These are phyloP conservation scores for Labeo catla DNA, from an alignment of 2,113 vertebrate species.

Conservation along the genomic window DNA sequence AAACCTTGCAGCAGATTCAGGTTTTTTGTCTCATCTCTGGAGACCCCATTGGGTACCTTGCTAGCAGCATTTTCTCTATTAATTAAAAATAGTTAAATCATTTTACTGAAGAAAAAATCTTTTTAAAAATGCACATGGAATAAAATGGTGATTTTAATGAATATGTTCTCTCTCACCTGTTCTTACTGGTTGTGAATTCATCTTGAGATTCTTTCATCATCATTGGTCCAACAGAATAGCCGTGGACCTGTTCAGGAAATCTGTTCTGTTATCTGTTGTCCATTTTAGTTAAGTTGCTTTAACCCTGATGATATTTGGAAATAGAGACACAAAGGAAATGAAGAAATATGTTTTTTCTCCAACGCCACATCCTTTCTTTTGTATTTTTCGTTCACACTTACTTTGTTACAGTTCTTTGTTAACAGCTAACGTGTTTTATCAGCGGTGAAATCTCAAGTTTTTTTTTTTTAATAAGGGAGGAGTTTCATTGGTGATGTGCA, in stretches of 20 bases:
- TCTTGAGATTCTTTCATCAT: conserved; percentile 51
- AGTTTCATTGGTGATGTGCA: neutral
- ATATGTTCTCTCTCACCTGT: conserved; percentile 43
- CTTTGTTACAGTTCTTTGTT: conserved; percentile 8
- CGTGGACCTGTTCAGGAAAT: neutral
- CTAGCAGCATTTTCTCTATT: conserved; percentile 14
- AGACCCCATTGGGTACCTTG: conserved; percentile 48
- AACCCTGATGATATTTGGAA: conserved; percentile 14
- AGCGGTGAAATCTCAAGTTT: neutral
- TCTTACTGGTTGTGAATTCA: conserved; percentile 15
- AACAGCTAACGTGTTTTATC: conserved; percentile 4
- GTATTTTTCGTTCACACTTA: neutral
- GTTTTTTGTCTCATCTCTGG: conserved; percentile 30
- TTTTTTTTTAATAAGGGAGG: neutral
- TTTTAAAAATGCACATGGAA: neutral
- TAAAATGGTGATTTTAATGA: neutral
- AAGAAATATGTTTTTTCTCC: conserved; percentile 8
- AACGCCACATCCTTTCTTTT: conserved; percentile 1
- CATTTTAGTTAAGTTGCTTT: conserved; percentile 5
- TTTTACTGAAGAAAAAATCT: neutral
- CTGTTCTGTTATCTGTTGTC: neutral
- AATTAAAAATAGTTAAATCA: neutral
- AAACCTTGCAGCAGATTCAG: conserved; percentile 72
- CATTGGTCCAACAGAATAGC: conserved; percentile 17
- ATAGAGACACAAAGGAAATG: conserved; percentile 32